These are phyloP conservation scores for Epirrhoe tristata DNA, from an alignment of 2,888 invertebrate species.

Conservation along the genomic window DNA sequence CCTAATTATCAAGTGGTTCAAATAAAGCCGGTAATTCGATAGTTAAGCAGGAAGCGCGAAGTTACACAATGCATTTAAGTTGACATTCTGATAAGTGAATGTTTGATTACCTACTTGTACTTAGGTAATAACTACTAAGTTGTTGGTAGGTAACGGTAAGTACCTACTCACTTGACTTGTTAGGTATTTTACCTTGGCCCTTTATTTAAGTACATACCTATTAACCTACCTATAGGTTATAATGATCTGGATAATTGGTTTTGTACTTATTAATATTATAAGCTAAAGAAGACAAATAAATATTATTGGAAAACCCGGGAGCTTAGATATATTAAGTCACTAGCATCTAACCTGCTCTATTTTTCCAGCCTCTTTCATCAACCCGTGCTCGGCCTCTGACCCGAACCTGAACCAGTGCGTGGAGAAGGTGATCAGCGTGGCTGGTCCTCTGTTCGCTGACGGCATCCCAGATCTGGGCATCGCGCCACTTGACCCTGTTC, in stretches of 20 bases:
- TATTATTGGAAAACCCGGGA: too few relatives aligned
- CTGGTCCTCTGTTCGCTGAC: slow-evolving; percentile 68
- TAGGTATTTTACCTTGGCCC: slow-evolving; percentile 1
- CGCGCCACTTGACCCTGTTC: slow-evolving; percentile 77
- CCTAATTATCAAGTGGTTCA: background rate
- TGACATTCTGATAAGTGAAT: slow-evolving; percentile 6
- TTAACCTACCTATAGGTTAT: too few relatives aligned
- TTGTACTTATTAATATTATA: background rate
- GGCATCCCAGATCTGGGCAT: slow-evolving; percentile 80
- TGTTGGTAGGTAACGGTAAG: too few relatives aligned
- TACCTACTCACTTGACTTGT: background rate
- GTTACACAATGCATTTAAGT: slow-evolving; percentile 7
- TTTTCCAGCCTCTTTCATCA: slow-evolving; percentile 77
- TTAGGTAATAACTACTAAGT: background rate
- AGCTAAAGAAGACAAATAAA: background rate
- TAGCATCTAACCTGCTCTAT: background rate
- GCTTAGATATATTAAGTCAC: background rate
- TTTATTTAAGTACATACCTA: background rate
- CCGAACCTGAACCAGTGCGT: slow-evolving; percentile 72
- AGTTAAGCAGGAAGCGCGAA: slow-evolving; percentile 1
- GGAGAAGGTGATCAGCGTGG: slow-evolving; percentile 61
- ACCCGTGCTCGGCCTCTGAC: slow-evolving; percentile 75
- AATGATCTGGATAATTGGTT: background rate
- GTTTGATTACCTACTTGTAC: slow-evolving; percentile 8
- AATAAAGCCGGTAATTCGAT: background rate